A percentile compares a stretch with the other conserved stretches of the same genome.
Evolutionary conservation across 2,113 vertebrate species (phyloP).

Genomic region (Oreocharis arfaki): DNA sequence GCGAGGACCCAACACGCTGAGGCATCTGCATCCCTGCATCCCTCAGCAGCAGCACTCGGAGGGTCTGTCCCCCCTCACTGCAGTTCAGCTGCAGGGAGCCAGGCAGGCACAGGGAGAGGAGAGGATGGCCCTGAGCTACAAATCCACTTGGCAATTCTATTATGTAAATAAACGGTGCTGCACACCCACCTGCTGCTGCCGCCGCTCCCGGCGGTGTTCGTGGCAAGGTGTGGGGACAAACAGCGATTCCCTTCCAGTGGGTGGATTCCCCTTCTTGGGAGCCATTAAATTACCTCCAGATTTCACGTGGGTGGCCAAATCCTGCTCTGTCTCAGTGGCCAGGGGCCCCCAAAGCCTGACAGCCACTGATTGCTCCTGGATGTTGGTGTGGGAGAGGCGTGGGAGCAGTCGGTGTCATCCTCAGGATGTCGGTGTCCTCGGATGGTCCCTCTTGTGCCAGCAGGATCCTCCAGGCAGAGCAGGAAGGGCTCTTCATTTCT

Average conservation of each 20-base stretch:
- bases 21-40: not conserved
- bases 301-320: not conserved
- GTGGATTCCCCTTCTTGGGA: conserved; percentile 17
- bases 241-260: not conserved
- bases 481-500: not conserved
- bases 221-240: conserved; percentile 23
- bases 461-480: not conserved
- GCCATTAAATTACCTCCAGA: conserved; percentile 13
- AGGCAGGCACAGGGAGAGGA: not conserved
- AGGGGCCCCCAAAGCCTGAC: not conserved
- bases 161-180: conserved; percentile 50
- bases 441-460: not conserved
- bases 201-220: not conserved
- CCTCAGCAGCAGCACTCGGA: not conserved
- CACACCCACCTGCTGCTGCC: conserved; percentile 44
- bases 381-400: fast-evolving
- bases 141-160: conserved; percentile 44
- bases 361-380: not conserved
- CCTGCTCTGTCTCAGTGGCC: not conserved
- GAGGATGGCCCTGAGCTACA: conserved; percentile 40
- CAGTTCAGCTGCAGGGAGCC: not conserved
- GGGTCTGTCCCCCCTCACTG: not conserved
- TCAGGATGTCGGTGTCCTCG: fast-evolving
- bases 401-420: not conserved
- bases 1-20: not conserved